Conservation (phyloP, 2,888 invertebrate species). For the Drosophila vallismaia region DNA sequence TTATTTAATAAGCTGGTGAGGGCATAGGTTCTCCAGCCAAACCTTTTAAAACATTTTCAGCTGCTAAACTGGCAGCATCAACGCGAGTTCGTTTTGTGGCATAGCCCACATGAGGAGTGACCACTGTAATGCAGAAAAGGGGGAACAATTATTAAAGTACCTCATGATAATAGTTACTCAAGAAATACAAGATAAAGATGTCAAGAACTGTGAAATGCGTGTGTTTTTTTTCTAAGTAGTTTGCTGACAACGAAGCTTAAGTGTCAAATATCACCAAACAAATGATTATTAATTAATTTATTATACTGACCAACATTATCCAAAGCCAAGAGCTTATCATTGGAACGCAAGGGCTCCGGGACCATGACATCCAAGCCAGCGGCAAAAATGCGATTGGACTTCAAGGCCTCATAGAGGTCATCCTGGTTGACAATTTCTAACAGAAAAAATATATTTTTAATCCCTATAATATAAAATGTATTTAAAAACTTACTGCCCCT, state of each 20-base stretch:
- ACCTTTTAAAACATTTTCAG: constrained; percentile 91
- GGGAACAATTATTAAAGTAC: constrained; percentile 2
- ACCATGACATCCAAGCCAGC: constrained; percentile 96
- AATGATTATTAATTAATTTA: not conserved
- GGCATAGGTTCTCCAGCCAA: constrained; percentile 90
- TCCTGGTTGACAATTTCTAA: constrained; percentile 90
- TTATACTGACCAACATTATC: constrained; percentile 90
- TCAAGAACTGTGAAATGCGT: not conserved
- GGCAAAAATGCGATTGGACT: constrained; percentile 89
- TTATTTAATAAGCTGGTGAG: constrained; percentile 85
- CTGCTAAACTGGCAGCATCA: constrained; percentile 91
- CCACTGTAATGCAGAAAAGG: constrained; percentile 87
- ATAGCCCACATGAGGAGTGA: constrained; percentile 95
- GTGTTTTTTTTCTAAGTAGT: not conserved
- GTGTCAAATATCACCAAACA: not conserved
- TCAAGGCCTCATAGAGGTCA: constrained; percentile 91
- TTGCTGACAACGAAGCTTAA: not conserved
- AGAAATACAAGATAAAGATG: constrained; percentile 12
- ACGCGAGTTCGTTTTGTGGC: constrained; percentile 90
- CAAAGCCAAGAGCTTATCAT: constrained; percentile 90
- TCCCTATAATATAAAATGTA: not conserved
- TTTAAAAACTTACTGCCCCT: constrained; percentile 85
- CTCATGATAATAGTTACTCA: constrained; percentile 9
- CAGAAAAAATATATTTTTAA: constrained; percentile 14
- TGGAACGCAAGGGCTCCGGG: constrained; percentile 94